Conservation (phyloP, 1,140 invertebrate genomes). For the Drosophila sturtevanti region DNA sequence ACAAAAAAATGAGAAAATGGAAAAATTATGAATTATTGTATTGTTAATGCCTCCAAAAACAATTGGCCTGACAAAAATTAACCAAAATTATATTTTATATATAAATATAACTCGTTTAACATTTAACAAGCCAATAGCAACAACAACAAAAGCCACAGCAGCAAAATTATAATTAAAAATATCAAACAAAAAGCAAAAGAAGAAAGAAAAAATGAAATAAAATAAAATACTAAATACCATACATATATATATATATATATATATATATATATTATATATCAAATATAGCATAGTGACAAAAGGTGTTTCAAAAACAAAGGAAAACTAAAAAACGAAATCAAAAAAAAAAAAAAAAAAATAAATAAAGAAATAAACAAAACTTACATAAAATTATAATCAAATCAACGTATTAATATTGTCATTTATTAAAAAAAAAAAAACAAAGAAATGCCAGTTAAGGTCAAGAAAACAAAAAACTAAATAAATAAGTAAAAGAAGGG, state of each 20-base stretch:
- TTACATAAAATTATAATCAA: slow-evolving; percentile 41
- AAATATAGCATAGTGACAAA: slow-evolving; percentile 65
- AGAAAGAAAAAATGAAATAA: slow-evolving; percentile 19
- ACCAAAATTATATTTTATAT: slow-evolving; percentile 61
- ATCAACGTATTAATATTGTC: slow-evolving; percentile 53
- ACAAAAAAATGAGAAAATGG: slow-evolving; percentile 3
- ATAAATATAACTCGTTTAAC: slow-evolving; percentile 29
- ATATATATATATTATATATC: slow-evolving; percentile 59
- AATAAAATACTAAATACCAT: slow-evolving; percentile 8
- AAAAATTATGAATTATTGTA: slow-evolving; percentile 54
- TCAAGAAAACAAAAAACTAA: too few species aligned
- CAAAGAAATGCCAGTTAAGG: neutral
- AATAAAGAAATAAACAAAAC: neutral
- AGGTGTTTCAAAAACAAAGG: slow-evolving; percentile 76
- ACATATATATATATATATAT: neutral
- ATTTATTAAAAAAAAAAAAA: slow-evolving; percentile 8
- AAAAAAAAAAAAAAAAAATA: neutral
- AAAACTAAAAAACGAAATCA: slow-evolving; percentile 9
- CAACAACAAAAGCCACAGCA: slow-evolving; percentile 26
- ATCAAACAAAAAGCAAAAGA: slow-evolving; percentile 7
- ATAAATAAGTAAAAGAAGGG: too few species aligned
- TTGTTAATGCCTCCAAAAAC: slow-evolving; percentile 30
- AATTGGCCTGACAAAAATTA: slow-evolving; percentile 17
- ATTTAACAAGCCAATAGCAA: slow-evolving; percentile 21
- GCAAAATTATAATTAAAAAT: slow-evolving; percentile 24